Conservation (phyloP, 1,140 invertebrate species). For the Drosophila neocordata region DNA sequence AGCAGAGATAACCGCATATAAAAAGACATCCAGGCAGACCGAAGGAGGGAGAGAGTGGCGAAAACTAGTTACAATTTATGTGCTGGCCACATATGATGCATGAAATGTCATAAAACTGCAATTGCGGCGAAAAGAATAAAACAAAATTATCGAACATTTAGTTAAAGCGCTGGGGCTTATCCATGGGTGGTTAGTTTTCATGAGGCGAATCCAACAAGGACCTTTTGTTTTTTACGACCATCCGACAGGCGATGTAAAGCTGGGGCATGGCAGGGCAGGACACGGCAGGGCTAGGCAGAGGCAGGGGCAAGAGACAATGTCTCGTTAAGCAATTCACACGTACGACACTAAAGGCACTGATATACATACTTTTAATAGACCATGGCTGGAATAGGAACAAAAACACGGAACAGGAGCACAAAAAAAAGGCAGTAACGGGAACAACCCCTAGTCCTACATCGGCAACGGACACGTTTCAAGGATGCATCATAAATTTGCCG, state of each 20-base stretch:
- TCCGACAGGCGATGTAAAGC: background rate
- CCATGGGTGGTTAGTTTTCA: slow-evolving; percentile 74
- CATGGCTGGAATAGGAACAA: slow-evolving; percentile 5
- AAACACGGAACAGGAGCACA: slow-evolving; percentile 8
- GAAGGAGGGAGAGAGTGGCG: slow-evolving; percentile 36
- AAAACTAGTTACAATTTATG: slow-evolving; percentile 71
- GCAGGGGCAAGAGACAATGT: slow-evolving; percentile 36
- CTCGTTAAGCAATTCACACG: slow-evolving; percentile 64
- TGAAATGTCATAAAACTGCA: slow-evolving; percentile 76
- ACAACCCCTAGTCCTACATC: slow-evolving; percentile 32
- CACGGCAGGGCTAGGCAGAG: background rate
- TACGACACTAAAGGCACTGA: slow-evolving; percentile 69
- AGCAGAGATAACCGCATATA: slow-evolving; percentile 1
- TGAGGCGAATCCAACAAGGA: slow-evolving; percentile 26
- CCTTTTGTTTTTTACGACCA: slow-evolving; percentile 76
- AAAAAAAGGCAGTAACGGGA: slow-evolving; percentile 21
- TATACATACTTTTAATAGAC: slow-evolving; percentile 53
- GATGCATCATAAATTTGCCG: slow-evolving; percentile 53
- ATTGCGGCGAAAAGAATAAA: slow-evolving; percentile 58
- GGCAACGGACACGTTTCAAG: slow-evolving; percentile 42
- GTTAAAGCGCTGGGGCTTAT: slow-evolving; percentile 67
- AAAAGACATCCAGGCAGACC: background rate
- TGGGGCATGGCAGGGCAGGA: background rate
- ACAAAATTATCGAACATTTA: slow-evolving; percentile 76
- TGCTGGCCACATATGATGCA: slow-evolving; percentile 62